Evolutionary conservation across 2,113 vertebrate genomes (phyloP).

Genomic region (Cacatua alba): DNA sequence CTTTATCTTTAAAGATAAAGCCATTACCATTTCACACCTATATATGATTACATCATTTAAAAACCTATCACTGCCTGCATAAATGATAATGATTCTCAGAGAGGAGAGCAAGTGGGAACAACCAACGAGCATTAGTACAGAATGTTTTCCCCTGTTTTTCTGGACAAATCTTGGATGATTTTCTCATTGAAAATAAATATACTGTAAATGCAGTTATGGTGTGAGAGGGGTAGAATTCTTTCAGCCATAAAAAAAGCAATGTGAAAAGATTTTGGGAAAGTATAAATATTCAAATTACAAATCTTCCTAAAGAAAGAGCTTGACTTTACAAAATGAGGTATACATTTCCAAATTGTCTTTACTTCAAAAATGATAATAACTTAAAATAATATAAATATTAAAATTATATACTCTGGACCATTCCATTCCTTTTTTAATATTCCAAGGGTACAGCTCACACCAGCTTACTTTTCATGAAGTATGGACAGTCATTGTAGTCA

Average conservation of each 20-base stretch:
- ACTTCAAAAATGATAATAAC: not conserved
- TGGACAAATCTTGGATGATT: not conserved
- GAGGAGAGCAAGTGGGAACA: not conserved
- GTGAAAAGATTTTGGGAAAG: not conserved
- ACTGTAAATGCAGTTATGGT: not conserved
- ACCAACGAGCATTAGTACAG: not conserved
- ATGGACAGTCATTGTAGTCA: not conserved
- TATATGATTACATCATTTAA: constrained; percentile 51
- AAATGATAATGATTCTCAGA: constrained; percentile 21
- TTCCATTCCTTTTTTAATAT: not conserved
- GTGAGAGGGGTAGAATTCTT: not conserved
- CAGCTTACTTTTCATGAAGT: not conserved
- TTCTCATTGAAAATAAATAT: not conserved
- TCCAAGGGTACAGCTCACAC: not conserved
- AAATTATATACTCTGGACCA: not conserved
- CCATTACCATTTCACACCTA: constrained; percentile 23
- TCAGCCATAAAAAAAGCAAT: not conserved
- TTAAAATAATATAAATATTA: not conserved
- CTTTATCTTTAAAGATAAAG: constrained; percentile 43
- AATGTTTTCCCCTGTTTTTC: not conserved
- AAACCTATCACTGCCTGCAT: not conserved
- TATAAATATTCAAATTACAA: not conserved
- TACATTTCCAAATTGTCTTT: not conserved
- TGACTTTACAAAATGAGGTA: not conserved
- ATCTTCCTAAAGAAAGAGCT: not conserved